Evolutionary conservation across 1,140 invertebrate species (phyloP).

Genomic region (Rhizoglyphus robini): DNA sequence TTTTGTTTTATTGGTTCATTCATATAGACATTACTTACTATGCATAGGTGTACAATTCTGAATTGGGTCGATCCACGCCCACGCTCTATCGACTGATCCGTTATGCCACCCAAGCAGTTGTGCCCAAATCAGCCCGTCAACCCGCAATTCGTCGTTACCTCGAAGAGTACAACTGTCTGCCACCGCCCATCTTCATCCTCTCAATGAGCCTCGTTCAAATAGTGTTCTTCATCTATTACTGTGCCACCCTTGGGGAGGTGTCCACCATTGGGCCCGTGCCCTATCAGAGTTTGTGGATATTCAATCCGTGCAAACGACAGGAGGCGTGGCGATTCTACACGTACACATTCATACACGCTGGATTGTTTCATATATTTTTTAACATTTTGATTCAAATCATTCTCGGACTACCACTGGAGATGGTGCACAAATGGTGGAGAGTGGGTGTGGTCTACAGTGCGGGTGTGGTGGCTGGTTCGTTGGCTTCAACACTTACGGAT

Average conservation of each 20-base stretch:
- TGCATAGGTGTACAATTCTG: conserved; percentile 2
- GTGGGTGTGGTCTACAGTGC: conserved; percentile 58
- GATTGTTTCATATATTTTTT: conserved; percentile 69
- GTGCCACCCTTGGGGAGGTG: conserved; percentile 30
- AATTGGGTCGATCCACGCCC: conserved; percentile 17
- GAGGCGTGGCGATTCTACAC: conserved; percentile 69
- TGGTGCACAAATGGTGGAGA: conserved; percentile 89
- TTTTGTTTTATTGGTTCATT: neutral
- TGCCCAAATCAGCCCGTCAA: conserved; percentile 45
- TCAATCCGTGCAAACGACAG: conserved; percentile 68
- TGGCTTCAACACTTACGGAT: conserved; percentile 75
- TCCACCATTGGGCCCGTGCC: conserved; percentile 44
- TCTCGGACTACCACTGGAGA: conserved; percentile 79
- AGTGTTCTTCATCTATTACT: conserved; percentile 38
- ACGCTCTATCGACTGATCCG: conserved; percentile 25
- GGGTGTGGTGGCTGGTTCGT: conserved; percentile 56
- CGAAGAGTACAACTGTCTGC: conserved; percentile 63
- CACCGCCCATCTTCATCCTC: conserved; percentile 72
- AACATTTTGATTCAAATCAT: conserved; percentile 83
- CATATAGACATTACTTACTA: neutral
- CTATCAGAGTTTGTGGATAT: conserved; percentile 59
- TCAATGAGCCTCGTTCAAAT: conserved; percentile 33
- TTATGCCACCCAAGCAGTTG: conserved; percentile 31
- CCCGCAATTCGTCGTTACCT: conserved; percentile 45
- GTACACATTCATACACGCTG: conserved; percentile 94